Evolutionary conservation across 2,113 vertebrate genomes (phyloP).

Genomic region (Leucopsar rothschildi): DNA sequence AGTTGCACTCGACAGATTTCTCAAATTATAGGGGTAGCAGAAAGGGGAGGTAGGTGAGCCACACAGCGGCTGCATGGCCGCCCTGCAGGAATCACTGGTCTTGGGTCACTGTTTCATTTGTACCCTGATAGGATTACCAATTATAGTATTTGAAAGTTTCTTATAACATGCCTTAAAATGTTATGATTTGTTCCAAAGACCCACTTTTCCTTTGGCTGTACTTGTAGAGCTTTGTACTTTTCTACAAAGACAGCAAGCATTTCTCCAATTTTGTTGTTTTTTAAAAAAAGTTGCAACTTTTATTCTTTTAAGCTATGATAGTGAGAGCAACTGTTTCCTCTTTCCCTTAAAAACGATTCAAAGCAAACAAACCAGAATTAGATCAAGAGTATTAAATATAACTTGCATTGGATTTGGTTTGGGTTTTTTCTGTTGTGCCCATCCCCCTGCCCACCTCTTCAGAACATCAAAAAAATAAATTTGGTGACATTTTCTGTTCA

Average conservation of each 20-base stretch:
- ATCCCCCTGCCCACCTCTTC: not conserved
- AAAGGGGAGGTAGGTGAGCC: not conserved
- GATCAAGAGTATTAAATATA: conserved; percentile 26
- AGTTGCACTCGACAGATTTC: conserved; percentile 50
- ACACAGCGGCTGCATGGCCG: not conserved
- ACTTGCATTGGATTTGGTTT: not conserved
- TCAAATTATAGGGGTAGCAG: conserved; percentile 1
- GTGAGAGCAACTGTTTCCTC: conserved; percentile 67
- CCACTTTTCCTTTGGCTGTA: conserved; percentile 71
- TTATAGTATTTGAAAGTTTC: conserved; percentile 61
- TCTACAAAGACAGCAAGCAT: conserved; percentile 50
- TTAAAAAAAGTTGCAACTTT: conserved; percentile 30
- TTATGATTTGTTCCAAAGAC: conserved; percentile 83
- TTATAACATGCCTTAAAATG: conserved; percentile 79
- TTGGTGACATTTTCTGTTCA: conserved; percentile 44
- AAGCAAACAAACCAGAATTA: conserved; percentile 45
- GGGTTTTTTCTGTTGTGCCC: not conserved
- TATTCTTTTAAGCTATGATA: conserved; percentile 64
- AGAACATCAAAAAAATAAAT: conserved; percentile 23
- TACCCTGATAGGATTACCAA: conserved; percentile 62
- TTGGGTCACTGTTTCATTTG: conserved; percentile 37
- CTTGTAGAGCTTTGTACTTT: conserved; percentile 58
- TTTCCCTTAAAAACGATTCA: not conserved
- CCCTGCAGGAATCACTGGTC: not conserved
- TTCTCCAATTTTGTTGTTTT: not conserved